Conservation (phyloP, 2,113 vertebrate genomes). For the Egretta garzetta region DNA sequence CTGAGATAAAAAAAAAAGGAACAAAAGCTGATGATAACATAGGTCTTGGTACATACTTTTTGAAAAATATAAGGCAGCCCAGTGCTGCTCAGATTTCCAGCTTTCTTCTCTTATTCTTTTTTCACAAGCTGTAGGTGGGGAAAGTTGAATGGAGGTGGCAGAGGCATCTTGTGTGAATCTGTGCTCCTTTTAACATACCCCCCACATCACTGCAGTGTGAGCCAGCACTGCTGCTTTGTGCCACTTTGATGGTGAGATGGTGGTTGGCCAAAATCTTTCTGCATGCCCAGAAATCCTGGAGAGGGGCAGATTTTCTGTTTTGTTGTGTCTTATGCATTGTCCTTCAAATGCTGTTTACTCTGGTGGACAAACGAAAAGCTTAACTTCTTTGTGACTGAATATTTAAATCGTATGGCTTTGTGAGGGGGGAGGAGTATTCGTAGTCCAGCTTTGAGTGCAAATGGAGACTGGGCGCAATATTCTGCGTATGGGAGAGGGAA, state of each 20-base stretch:
- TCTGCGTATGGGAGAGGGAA: neutral
- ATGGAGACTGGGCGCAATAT: neutral
- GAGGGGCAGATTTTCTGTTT: neutral
- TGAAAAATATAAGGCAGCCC: neutral
- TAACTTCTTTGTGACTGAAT: neutral
- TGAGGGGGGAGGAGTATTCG: neutral
- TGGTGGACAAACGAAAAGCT: neutral
- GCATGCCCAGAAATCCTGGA: neutral
- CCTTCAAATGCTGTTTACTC: neutral
- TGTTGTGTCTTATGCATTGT: neutral
- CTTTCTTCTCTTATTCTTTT: neutral
- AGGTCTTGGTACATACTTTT: neutral
- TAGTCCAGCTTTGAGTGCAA: neutral
- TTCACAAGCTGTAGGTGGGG: neutral
- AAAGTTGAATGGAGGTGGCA: neutral
- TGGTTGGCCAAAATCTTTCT: neutral
- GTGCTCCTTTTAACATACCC: neutral
- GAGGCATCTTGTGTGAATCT: neutral
- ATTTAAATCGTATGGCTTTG: neutral
- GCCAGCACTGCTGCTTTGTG: neutral
- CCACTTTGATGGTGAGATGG: neutral
- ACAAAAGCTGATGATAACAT: neutral
- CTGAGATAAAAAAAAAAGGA: neutral
- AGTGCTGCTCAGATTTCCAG: neutral
- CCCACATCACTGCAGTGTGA: accelerated